Conservation (phyloP, 2,797 vertebrate genomes). For the Serranus cabrilla region DNA sequence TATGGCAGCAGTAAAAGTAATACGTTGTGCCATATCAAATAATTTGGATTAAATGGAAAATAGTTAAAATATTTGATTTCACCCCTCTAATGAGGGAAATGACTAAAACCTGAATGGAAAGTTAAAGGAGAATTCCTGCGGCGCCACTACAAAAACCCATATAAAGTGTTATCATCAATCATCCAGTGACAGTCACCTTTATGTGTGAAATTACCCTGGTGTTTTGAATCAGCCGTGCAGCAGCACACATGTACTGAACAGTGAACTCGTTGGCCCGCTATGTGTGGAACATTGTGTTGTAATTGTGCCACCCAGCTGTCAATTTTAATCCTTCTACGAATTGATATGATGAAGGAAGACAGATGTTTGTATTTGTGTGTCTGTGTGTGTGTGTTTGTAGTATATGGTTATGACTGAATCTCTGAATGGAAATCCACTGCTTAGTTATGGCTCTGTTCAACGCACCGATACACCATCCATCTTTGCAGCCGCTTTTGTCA, state of each 20-base stretch:
- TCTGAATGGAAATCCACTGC: constrained; percentile 35
- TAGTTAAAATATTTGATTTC: constrained; percentile 1
- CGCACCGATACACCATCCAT: constrained; percentile 28
- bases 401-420: constrained; percentile 31
- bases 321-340: constrained; percentile 70
- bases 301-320: constrained; percentile 78
- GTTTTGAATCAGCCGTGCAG: constrained; percentile 68
- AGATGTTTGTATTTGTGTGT: constrained; percentile 70
- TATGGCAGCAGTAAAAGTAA: not conserved
- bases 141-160: constrained; percentile 7
- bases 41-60: not conserved
- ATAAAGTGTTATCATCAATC: constrained; percentile 68
- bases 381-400: constrained; percentile 15
- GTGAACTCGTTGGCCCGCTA: constrained; percentile 70
- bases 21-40: not conserved
- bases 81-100: constrained; percentile 11
- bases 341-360: constrained; percentile 68
- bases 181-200: constrained; percentile 62
- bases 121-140: constrained; percentile 26
- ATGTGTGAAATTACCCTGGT: constrained; percentile 69
- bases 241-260: constrained; percentile 48
- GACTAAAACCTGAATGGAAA: constrained; percentile 36
- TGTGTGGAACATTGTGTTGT: constrained; percentile 61
- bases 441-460: constrained; percentile 38
- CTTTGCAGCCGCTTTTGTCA: constrained; percentile 49